Evolutionary conservation across 2,888 invertebrate genomes (phyloP).

Genomic region (Lypha dubia): DNA sequence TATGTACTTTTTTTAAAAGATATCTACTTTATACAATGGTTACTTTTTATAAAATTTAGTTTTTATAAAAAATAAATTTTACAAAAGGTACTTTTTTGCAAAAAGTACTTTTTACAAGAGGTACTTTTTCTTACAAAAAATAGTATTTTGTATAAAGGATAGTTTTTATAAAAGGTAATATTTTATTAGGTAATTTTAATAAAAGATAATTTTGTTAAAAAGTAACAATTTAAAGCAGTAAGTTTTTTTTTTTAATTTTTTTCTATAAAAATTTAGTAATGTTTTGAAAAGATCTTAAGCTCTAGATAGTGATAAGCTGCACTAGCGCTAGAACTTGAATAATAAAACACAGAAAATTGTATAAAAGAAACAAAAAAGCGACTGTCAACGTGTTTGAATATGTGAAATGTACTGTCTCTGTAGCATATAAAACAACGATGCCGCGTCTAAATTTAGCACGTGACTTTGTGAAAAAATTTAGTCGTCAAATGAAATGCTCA

Average conservation of each 20-base stretch:
- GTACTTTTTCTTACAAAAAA: no score
- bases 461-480: constrained; percentile 36
- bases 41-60: not conserved
- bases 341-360: not conserved
- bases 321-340: not conserved
- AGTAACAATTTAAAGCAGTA: not conserved
- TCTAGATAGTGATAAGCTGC: not conserved
- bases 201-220: not conserved
- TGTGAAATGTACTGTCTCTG: constrained; percentile 31
- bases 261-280: not conserved
- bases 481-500: constrained; percentile 8
- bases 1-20: no score
- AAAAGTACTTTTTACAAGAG: not conserved
- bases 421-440: constrained; percentile 40
- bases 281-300: not conserved
- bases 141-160: not conserved
- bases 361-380: not conserved
- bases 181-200: not conserved
- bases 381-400: constrained; percentile 23
- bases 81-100: not conserved
- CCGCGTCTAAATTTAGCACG: constrained; percentile 42
- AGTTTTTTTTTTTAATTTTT: not conserved
- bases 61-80: not conserved
- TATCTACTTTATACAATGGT: not conserved
- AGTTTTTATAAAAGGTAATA: not conserved